A percentile compares a stretch with the other conserved stretches of the same genome.
Conservation (phyloP, 2,888 invertebrate species). For the Aplocera efformata region DNA sequence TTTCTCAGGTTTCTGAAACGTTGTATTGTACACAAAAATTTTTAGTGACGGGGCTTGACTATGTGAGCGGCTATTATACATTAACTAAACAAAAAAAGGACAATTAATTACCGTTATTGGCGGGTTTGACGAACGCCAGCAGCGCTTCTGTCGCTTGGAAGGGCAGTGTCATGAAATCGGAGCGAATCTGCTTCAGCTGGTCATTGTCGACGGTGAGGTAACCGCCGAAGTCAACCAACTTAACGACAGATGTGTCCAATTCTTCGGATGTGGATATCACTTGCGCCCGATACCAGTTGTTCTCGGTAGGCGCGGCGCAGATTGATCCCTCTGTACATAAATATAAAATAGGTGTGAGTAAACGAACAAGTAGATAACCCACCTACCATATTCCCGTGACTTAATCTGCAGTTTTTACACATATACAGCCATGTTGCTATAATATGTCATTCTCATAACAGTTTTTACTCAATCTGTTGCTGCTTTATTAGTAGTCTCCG, state of each 20-base stretch:
- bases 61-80: too few species aligned
- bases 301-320: slow-evolving; percentile 91
- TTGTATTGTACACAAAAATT: too few species aligned
- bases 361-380: too few species aligned
- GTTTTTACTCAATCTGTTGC: too few species aligned
- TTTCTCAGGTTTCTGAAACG: too few species aligned
- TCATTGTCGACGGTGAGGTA: slow-evolving; percentile 89
- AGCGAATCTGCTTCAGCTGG: slow-evolving; percentile 93
- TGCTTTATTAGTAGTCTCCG: too few species aligned
- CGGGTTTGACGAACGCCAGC: slow-evolving; percentile 92
- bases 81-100: too few species aligned
- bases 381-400: too few species aligned
- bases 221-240: slow-evolving; percentile 97
- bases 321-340: slow-evolving; percentile 86
- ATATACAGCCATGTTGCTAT: too few species aligned
- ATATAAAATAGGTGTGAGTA: slow-evolving; percentile 2
- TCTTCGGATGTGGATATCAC: slow-evolving; percentile 86
- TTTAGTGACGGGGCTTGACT: too few species aligned
- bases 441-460: too few species aligned
- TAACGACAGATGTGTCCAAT: slow-evolving; percentile 87
- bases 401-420: too few species aligned
- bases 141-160: slow-evolving; percentile 98
- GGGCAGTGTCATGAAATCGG: slow-evolving; percentile 95
- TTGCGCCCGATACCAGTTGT: slow-evolving; percentile 95
- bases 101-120: slow-evolving; percentile 87